phyloP scores from a whole-genome alignment of 2,113 vertebrate species.

The Lipotes vexillifer region DNA sequence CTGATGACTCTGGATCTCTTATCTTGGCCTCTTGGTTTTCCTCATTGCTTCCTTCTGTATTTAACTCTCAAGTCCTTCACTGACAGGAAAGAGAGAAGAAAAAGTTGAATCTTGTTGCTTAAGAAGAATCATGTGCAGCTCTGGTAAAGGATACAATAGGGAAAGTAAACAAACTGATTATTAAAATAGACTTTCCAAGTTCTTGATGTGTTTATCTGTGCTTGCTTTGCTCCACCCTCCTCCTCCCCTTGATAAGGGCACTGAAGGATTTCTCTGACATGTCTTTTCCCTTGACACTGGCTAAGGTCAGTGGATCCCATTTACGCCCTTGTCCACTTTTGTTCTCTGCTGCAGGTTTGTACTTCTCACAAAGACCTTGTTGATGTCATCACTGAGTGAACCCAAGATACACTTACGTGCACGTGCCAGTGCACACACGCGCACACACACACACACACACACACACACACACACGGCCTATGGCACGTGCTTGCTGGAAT shows the following conservation, averaged over 20 bases:
- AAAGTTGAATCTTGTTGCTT: background rate
- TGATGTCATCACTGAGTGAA: background rate
- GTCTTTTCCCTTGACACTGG: background rate
- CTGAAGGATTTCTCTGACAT: background rate
- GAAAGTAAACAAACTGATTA: background rate
- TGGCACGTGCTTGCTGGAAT: background rate
- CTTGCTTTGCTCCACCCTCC: background rate
- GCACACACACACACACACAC: background rate
- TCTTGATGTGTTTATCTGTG: background rate
- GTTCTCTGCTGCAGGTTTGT: background rate
- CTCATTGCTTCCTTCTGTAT: background rate
- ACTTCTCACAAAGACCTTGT: background rate
- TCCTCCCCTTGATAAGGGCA: background rate
- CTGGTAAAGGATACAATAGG: background rate
- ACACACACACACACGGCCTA: background rate
- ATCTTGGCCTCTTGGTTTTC: background rate
- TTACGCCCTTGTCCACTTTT: background rate
- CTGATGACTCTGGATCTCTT: background rate
- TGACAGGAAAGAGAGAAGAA: background rate
- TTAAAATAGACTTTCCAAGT: background rate
- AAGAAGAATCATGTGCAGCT: background rate
- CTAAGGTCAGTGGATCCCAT: background rate
- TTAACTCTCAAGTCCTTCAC: background rate
- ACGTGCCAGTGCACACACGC: fast-evolving
- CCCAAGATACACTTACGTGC: background rate